Evolutionary conservation across 2,888 invertebrate species (phyloP), one percentile per base, ranked within the genome.

Genomic region (Noctua fimbriata): DNA sequence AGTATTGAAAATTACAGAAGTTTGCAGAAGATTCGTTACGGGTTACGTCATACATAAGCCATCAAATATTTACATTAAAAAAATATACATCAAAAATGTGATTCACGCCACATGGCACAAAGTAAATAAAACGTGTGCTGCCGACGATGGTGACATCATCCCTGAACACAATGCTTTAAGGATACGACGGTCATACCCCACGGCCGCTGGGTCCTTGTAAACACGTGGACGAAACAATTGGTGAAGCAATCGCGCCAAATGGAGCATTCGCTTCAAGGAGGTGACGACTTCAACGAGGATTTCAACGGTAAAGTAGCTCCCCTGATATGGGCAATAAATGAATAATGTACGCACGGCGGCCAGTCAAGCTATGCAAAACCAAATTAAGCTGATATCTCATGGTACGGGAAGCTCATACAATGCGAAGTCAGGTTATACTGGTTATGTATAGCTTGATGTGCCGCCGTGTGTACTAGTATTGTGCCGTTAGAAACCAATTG

Each of bases 121-220:
- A 83, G 82, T 88, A 90, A 91, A 91, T 88, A 89, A 85, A 88
- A 88, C 79, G 76, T 87, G 88, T 82, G 84, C 82, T 82, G 84
- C 47, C 36, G 65, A 58, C 47, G 41, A 18, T 77, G 89, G 85
- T 93, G 93, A 93, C 91, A 90, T 93, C 93, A 92, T 84, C 79
- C 75, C 81, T 81, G 71, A 80, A 82, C 60, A 88, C 82, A 88
- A 89, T 87, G 86, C 85, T 82, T 78, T 85, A 89, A 90, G 90
- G 90, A 90, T 87, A 86, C 78, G 87, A 86, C 88, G 90, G 91
- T 90, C 89, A 90, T 90, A 89, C 89, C 88, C 85, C 81, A 83
- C 49, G 41, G 72, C 47, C 66, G 71, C 60, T 71, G n/a, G 63
- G 70, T 83, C 86, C 83, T 86, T 83, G 75, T 73, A 69, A 66